Evolutionary conservation across 2,797 vertebrate species (phyloP), one percentile per base, ranked within the genome.

Genomic region (Argentina silus): DNA sequence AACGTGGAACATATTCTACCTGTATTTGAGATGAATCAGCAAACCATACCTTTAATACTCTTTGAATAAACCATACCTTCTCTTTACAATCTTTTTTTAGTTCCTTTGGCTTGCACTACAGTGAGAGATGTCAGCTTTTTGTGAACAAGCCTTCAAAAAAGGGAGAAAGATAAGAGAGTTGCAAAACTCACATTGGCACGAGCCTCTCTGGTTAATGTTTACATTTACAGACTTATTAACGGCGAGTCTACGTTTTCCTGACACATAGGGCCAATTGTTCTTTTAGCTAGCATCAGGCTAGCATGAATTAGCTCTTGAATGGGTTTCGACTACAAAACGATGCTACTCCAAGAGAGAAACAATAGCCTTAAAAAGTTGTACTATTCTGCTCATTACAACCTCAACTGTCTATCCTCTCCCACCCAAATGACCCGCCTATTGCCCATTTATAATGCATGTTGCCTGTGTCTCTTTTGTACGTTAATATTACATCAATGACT

Each of bases 401-500:
- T 10, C 11, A 63, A n/a, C 6, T n/a, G 10, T 19, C 7, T 36
- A 4, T 60, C 7, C 47, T 67, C 17, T 15, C 47, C 3, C n/a
- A 44, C 48, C 44, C 63, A 48, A 48, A 47, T 48, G 43, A 65
- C 62, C n/a, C 62, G 9, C 45, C 43, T 65, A 11, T 14, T 65
- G 44, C n/a, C 17, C 45, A 48, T 67, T 67, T 21, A 14, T 67
- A 51, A 67, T 27, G 51, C 48, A 51, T 53, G n/a, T 64, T n/a
- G 47, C 21, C 8, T 67, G 48, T 7, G 47, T 67, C 48, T n/a
- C 66, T 42, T 19, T 23, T 23, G 17, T 19, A 17, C 47, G 21
- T 67, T 42, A 67, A 67, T 67, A 67, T 51, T 67, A 44, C 11
- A 44, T 8, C 4, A 3, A 43, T 62, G 60, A 62, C 7, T 62